These are phyloP conservation scores for Acleris emargana DNA, from an alignment of 2,888 invertebrate species.

Conservation along the genomic window DNA sequence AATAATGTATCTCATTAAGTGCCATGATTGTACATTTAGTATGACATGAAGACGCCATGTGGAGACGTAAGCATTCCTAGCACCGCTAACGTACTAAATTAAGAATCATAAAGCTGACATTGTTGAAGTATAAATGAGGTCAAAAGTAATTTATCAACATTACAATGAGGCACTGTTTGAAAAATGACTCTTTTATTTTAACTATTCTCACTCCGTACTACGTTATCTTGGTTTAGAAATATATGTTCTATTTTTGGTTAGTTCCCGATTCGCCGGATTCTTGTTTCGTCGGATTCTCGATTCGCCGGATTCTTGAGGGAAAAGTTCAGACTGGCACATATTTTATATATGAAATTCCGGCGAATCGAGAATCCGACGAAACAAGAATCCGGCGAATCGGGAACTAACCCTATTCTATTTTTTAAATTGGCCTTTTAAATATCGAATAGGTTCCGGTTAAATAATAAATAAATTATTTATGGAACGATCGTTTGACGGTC, in stretches of 20 bases:
- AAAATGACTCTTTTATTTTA: constrained; percentile 35
- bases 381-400: too few species aligned
- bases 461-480: constrained; percentile 16
- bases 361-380: too few species aligned
- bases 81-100: constrained; percentile 27
- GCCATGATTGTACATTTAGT: constrained; percentile 11
- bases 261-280: too few species aligned
- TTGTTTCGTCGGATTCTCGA: too few species aligned
- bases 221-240: constrained; percentile 32
- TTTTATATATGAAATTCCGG: too few species aligned
- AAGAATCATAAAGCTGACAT: constrained; percentile 35
- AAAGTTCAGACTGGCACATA: too few species aligned
- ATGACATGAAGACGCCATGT: background rate
- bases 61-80: constrained; percentile 10
- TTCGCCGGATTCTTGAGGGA: too few species aligned
- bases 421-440: constrained; percentile 33
- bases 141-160: constrained; percentile 38
- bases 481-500: constrained; percentile 2
- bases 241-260: too few species aligned
- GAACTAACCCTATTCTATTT: too few species aligned
- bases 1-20: background rate
- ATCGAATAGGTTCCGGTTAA: constrained; percentile 17
- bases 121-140: constrained; percentile 36
- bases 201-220: constrained; percentile 34
- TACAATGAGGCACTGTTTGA: constrained; percentile 35